Evolutionary conservation across 2,113 vertebrate species (phyloP).

Genomic region (Brachypteracias leptosomus): DNA sequence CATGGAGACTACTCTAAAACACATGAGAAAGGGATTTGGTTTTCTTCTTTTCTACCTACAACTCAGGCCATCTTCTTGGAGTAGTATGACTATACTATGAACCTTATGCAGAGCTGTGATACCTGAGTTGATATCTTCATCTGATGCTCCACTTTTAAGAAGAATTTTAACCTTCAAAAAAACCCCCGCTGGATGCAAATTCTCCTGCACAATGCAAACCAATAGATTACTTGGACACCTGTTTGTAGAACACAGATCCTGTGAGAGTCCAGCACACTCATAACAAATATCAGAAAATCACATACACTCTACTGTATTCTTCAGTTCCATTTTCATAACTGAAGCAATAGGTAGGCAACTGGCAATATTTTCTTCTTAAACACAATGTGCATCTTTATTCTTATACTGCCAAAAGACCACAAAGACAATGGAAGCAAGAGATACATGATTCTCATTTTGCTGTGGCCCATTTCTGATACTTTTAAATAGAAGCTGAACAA

Average conservation of each 20-base stretch:
- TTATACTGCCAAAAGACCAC: not conserved
- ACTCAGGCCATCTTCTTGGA: not conserved
- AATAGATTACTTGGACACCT: slow-evolving; percentile 48
- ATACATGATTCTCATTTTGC: not conserved
- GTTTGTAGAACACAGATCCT: not conserved
- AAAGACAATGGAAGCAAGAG: not conserved
- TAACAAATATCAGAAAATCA: not conserved
- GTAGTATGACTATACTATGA: not conserved
- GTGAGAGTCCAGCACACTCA: not conserved
- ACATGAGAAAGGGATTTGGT: not conserved
- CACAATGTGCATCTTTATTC: not conserved
- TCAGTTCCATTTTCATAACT: not conserved
- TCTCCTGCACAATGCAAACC: slow-evolving; percentile 76
- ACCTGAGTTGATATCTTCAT: slow-evolving; percentile 83
- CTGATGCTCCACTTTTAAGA: slow-evolving; percentile 72
- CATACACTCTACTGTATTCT: not conserved
- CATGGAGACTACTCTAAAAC: not conserved
- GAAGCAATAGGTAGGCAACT: not conserved
- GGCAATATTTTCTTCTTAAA: not conserved
- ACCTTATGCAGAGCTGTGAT: not conserved
- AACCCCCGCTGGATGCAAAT: slow-evolving; percentile 79
- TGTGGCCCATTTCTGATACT: not conserved
- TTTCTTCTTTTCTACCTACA: not conserved
- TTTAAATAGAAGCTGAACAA: not conserved
- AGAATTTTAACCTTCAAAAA: slow-evolving; percentile 89